Conservation (phyloP, 2,113 vertebrate species). For the Neolamprologus toae region DNA sequence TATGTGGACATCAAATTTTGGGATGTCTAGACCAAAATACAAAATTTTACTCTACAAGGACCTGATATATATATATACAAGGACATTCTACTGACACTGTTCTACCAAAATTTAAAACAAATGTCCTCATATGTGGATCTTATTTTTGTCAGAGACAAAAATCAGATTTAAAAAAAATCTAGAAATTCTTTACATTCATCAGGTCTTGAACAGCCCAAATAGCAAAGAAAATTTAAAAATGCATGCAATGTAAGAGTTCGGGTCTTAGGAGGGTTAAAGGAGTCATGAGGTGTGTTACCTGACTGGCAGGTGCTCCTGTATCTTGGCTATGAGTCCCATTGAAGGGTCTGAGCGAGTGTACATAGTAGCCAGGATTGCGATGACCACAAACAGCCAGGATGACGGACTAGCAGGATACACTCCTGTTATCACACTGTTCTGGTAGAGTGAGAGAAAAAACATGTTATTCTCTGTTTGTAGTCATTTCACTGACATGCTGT, state of each 20-base stretch:
- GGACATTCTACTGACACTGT: neutral
- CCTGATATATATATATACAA: neutral
- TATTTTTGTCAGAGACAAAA: neutral
- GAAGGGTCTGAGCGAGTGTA: slow-evolving; percentile 89
- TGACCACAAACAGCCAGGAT: slow-evolving; percentile 88
- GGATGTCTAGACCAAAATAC: neutral
- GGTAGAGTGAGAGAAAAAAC: slow-evolving; percentile 4
- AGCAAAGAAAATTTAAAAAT: neutral
- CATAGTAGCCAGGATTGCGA: slow-evolving; percentile 83
- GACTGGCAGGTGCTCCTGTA: slow-evolving; percentile 83
- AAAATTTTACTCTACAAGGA: neutral
- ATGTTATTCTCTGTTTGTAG: neutral
- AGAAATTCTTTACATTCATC: neutral
- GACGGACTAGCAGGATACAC: slow-evolving; percentile 84
- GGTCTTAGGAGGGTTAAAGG: neutral
- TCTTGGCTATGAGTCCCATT: slow-evolving; percentile 87
- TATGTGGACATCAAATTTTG: neutral
- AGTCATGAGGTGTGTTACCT: slow-evolving; percentile 64
- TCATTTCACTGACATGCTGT: neutral
- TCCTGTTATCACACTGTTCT: slow-evolving; percentile 82
- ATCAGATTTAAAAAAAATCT: neutral
- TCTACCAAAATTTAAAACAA: neutral
- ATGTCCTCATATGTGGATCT: neutral
- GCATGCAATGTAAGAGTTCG: neutral
- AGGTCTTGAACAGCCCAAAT: neutral